A percentile compares a stretch with the other conserved stretches of the same genome.
Conservation (phyloP, 2,797 vertebrate species). For the Poecilia velifera region DNA sequence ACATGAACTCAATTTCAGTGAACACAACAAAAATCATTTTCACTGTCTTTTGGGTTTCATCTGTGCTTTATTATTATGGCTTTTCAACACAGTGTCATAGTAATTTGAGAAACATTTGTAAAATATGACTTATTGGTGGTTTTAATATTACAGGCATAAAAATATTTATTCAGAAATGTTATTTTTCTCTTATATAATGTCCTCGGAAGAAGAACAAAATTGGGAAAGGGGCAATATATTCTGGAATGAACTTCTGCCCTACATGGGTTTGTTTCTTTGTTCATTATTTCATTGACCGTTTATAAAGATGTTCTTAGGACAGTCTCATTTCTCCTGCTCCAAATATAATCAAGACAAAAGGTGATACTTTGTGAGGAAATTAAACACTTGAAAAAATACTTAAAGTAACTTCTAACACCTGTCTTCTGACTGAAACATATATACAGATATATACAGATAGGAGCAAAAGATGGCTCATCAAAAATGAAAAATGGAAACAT, state of each 20-base stretch:
- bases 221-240: background rate
- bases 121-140: background rate
- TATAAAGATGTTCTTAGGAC: background rate
- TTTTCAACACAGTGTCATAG: background rate
- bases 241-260: background rate
- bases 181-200: background rate
- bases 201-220: background rate
- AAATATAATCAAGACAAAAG: background rate
- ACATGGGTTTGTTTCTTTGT: background rate
- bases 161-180: background rate
- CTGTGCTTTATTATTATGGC: constrained; percentile 7
- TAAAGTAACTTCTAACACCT: background rate
- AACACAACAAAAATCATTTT: constrained; percentile 29
- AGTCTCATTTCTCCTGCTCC: no score
- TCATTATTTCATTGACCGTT: background rate
- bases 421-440: no score
- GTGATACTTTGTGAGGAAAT: background rate
- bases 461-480: background rate
- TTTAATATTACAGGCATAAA: background rate
- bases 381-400: background rate
- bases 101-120: background rate
- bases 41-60: constrained; percentile 8
- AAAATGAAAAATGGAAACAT: background rate
- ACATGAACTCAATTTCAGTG: constrained; percentile 47
- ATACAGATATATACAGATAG: no score